Evolutionary conservation across 2,797 vertebrate genomes (phyloP), one percentile per base, ranked within the genome.

Genomic region (Gobionotothen gibberifrons): DNA sequence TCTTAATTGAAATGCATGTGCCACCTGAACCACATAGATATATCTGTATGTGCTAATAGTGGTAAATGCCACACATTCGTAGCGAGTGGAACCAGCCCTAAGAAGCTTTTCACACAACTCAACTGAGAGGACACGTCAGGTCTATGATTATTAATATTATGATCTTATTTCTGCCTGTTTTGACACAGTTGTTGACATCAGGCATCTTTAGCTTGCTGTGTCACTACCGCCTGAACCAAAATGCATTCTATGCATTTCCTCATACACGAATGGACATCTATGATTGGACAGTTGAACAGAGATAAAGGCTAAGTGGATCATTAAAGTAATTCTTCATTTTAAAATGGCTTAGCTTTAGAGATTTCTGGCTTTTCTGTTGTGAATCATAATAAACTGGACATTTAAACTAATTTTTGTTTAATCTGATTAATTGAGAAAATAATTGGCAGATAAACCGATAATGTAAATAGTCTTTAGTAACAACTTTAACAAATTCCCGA

Each of bases 401-500:
- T 26, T 26, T 26, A 26, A 26, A 26, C 4, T 26, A 5, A 26
- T 26, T 26, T 26, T 26, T 26, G 26, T 26, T 26, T 4, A 26
- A 26, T 26, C 26, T 26, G 26, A 26, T 4, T 26, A 4, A 26
- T 26, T 26, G 26, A 26, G 26, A 26, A 26, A 26, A 26, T 26
- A 26, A 26, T 5, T 26, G 26, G 26, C 26, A 26, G 26, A 26
- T 26, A 26, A 26, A 26, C 4, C 26, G 4, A 26, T 26, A 26
- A 26, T 26, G 26, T 26, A 26, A 26, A 26, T 26, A 26, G 26
- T 26, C 26, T 26, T 26, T 26, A 26, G 26, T 26, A 26, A 26
- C 26, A 26, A 26, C 46, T 61, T 64, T 61, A 26, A 56, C 60
- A 75, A 3, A 63, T 53, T 21, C 42, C 55, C n/a, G 3, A n/a